Percentiles rank a stretch among this genome's conserved stretches.
Conservation (phyloP, 92 coral and sea anemone genomes). For the Actinernus sp. region DNA sequence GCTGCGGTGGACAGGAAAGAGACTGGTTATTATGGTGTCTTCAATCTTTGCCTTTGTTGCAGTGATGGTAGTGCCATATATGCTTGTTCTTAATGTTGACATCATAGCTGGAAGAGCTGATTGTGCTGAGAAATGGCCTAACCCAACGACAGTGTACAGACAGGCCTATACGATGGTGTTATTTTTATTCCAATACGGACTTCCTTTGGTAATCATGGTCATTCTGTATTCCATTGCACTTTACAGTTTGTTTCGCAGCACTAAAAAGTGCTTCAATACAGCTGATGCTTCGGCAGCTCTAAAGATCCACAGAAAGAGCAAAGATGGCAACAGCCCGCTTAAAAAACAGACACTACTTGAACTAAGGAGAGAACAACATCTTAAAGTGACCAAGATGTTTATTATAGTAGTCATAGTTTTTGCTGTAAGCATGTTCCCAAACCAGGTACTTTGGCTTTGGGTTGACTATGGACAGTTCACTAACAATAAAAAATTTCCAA, state of each 20-base stretch:
- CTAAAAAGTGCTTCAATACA: neutral
- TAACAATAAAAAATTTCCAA: constrained; percentile 28
- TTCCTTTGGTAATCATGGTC: constrained; percentile 67
- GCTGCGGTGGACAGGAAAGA: constrained; percentile 55
- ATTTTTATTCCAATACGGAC: constrained; percentile 69
- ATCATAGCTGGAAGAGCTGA: constrained; percentile 10
- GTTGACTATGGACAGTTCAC: constrained; percentile 64
- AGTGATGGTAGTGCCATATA: constrained; percentile 63
- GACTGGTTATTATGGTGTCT: constrained; percentile 2
- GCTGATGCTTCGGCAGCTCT: neutral
- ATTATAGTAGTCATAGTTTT: constrained; percentile 82
- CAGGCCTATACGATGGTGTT: constrained; percentile 72
- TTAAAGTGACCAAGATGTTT: constrained; percentile 87
- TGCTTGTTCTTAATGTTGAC: constrained; percentile 42
- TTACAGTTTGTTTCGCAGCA: constrained; percentile 24
- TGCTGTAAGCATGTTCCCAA: constrained; percentile 84
- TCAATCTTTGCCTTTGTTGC: constrained; percentile 50
- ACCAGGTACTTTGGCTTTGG: constrained; percentile 89
- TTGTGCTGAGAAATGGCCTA: constrained; percentile 78
- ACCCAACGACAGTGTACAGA: constrained; percentile 48
- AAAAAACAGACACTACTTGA: neutral
- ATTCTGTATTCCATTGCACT: constrained; percentile 64
- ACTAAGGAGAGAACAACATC: constrained; percentile 78
- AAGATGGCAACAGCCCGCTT: neutral
- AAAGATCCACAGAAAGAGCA: neutral